phyloP scores from a whole-genome alignment of 2,797 vertebrate genomes.

The Acropternis orthonyx region DNA sequence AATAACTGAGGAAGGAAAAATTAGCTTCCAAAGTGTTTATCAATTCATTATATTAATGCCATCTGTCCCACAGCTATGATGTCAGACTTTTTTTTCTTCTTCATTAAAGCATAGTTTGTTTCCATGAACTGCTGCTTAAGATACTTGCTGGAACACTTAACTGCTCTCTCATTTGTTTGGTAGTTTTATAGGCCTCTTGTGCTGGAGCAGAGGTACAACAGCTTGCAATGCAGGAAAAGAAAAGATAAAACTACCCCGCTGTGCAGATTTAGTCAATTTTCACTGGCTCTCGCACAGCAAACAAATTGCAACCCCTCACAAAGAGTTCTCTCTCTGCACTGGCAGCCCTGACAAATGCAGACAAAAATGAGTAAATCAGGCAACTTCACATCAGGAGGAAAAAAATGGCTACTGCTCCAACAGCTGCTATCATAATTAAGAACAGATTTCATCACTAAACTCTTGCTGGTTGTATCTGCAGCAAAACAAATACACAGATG shows the following conservation, averaged over 20 bases:
- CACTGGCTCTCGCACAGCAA: constrained; percentile 78
- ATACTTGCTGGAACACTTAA: constrained; percentile 74
- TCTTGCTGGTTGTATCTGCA: constrained; percentile 78
- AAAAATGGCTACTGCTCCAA: constrained; percentile 74
- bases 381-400: constrained; percentile 76
- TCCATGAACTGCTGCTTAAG: constrained; percentile 65
- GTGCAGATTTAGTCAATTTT: constrained; percentile 77
- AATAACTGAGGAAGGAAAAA: constrained; percentile 57
- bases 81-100: constrained; percentile 45
- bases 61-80: constrained; percentile 50
- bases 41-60: constrained; percentile 64
- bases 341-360: constrained; percentile 75
- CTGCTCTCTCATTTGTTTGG: constrained; percentile 71
- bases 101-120: constrained; percentile 64
- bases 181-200: constrained; percentile 77
- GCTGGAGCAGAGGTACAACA: constrained; percentile 74
- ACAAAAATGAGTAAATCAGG: constrained; percentile 79
- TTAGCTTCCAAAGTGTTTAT: constrained; percentile 59
- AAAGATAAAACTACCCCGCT: constrained; percentile 76
- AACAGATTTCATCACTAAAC: constrained; percentile 84
- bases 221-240: constrained; percentile 70
- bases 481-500: constrained; percentile 84
- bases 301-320: constrained; percentile 77
- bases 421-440: constrained; percentile 84
- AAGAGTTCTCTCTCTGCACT: constrained; percentile 74